Conservation (phyloP, 2,888 invertebrate genomes). For the Drosophila koepferae region DNA sequence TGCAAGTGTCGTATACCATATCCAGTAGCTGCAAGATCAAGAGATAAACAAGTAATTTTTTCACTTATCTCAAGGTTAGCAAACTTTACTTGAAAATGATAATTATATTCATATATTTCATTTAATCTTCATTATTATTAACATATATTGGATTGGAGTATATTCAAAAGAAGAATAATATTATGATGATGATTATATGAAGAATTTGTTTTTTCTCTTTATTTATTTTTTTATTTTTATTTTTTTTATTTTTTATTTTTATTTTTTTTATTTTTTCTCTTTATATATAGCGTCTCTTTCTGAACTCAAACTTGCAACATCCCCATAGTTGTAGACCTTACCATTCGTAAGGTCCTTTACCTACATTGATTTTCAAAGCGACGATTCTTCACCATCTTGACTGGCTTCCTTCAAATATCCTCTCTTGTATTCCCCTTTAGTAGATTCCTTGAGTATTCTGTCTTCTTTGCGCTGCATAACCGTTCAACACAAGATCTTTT, state of each 20-base stretch:
- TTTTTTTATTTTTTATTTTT: accelerated
- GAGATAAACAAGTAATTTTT: neutral
- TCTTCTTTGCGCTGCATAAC: slow-evolving; percentile 21
- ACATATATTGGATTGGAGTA: too few relatives aligned
- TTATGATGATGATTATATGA: too few relatives aligned
- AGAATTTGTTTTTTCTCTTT: neutral
- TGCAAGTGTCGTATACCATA: slow-evolving; percentile 89
- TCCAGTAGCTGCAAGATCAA: slow-evolving; percentile 54
- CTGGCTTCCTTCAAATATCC: neutral
- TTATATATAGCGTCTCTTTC: neutral
- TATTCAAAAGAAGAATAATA: too few relatives aligned
- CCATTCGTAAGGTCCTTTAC: neutral
- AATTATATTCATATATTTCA: too few relatives aligned
- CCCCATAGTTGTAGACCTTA: neutral
- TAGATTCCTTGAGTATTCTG: neutral
- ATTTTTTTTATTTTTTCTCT: neutral
- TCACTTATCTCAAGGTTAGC: neutral
- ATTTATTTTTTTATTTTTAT: neutral
- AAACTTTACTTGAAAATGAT: neutral
- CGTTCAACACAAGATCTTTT: slow-evolving; percentile 21
- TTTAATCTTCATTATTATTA: too few relatives aligned
- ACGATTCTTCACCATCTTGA: slow-evolving; percentile 49
- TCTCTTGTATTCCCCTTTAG: neutral
- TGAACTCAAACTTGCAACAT: neutral
- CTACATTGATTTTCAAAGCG: slow-evolving; percentile 48